phyloP scores from a whole-genome alignment of 2,797 vertebrate species.

The Chrysocyon brachyurus region DNA sequence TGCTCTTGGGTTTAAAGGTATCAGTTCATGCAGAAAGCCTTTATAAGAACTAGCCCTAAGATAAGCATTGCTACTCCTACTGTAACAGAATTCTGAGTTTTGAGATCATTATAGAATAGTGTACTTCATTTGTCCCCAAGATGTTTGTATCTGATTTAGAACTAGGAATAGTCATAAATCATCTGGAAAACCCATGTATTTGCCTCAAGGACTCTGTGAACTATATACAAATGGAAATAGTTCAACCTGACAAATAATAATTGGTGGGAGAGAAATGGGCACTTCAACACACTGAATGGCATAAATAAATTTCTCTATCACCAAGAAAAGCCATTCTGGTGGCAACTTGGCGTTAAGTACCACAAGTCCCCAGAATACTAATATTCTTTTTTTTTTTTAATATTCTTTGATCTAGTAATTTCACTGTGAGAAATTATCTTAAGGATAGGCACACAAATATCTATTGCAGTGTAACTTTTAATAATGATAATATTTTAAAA shows the following conservation, averaged over 20 bases:
- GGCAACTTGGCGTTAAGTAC: neutral
- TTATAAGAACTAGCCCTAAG: neutral
- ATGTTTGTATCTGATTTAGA: neutral
- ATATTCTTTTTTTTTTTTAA: neutral
- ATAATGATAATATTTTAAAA: neutral
- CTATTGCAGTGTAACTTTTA: neutral
- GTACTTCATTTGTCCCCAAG: neutral
- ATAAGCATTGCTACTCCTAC: neutral
- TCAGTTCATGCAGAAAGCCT: neutral
- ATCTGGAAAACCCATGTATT: slow-evolving; percentile 5
- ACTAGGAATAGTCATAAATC: neutral
- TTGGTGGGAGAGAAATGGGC: neutral
- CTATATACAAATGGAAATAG: neutral
- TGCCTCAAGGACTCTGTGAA: slow-evolving; percentile 15
- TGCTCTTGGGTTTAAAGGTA: slow-evolving; percentile 35
- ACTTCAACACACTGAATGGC: neutral
- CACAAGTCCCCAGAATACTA: neutral
- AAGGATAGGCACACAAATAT: neutral
- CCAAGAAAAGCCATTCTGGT: neutral
- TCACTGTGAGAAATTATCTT: neutral
- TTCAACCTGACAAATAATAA: neutral
- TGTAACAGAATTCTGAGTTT: neutral
- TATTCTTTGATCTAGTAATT: neutral
- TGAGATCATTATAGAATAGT: neutral
- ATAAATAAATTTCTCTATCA: neutral